Conservation (phyloP, 2,797 vertebrate genomes). For the Tamandua tetradactyla region DNA sequence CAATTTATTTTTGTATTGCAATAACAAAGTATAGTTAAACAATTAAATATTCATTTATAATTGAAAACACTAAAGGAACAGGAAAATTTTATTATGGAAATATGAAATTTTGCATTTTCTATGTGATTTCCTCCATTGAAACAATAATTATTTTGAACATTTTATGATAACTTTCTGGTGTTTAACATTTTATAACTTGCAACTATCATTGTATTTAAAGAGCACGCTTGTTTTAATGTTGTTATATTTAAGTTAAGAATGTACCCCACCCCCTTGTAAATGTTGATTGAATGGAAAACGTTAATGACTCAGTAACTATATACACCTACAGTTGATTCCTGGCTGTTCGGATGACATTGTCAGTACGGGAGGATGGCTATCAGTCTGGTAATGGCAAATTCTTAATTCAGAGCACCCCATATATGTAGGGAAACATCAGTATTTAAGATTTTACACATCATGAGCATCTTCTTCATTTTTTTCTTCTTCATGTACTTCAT, state of each 20-base stretch:
- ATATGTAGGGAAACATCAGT: background rate
- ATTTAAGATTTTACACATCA: background rate
- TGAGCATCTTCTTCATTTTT: background rate
- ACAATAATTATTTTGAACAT: slow-evolving; percentile 3
- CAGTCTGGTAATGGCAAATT: background rate
- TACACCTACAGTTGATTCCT: background rate
- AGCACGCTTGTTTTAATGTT: background rate
- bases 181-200: background rate
- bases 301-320: background rate
- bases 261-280: background rate
- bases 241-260: background rate
- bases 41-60: background rate
- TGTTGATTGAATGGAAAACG: background rate
- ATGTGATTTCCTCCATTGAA: background rate
- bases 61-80: background rate
- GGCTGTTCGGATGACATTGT: background rate
- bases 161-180: background rate
- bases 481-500: background rate
- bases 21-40: background rate
- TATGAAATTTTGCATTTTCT: background rate
- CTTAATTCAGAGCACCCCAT: background rate
- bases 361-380: background rate
- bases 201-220: background rate
- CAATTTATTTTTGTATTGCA: background rate
- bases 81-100: background rate